phyloP scores from a whole-genome alignment of 2,113 vertebrate genomes.

The Nansenia antarctica region DNA sequence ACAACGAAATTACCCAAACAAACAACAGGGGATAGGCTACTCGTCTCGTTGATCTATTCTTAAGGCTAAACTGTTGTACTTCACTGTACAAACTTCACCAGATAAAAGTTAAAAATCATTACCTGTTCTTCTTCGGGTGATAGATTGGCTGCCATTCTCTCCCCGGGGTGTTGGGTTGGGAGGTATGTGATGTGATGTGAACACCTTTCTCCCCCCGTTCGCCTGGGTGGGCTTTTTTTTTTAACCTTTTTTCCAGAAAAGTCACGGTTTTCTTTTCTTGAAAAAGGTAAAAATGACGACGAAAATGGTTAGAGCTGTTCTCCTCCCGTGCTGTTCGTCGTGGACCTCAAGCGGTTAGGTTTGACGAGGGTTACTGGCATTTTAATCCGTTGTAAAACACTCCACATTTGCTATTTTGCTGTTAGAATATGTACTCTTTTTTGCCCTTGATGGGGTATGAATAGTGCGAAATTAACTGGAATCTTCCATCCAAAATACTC shows the following conservation, averaged over 20 bases:
- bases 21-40: no score
- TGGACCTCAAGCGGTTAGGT: slow-evolving; percentile 24
- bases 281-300: background rate
- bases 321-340: slow-evolving; percentile 23
- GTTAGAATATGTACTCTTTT: background rate
- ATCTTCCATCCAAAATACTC: slow-evolving; percentile 20
- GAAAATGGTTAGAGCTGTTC: no score
- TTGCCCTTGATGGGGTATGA: background rate
- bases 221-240: background rate
- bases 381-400: slow-evolving; percentile 23
- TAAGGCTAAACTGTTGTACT: no score
- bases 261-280: background rate
- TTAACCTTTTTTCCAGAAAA: no score
- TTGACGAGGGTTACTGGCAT: slow-evolving; percentile 41
- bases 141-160: slow-evolving; percentile 74
- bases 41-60: no score
- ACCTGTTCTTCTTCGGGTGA: slow-evolving; percentile 79
- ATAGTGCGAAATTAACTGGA: slow-evolving; percentile 16
- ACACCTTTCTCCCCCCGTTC: slow-evolving; percentile 24
- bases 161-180: slow-evolving; percentile 30
- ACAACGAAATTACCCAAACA: no score
- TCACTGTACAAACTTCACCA: no score
- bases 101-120: no score
- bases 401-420: slow-evolving; percentile 4
- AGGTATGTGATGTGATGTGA: no score